Conservation (phyloP, 2,888 invertebrate species). For the Xanthorhoe spadicearia region DNA sequence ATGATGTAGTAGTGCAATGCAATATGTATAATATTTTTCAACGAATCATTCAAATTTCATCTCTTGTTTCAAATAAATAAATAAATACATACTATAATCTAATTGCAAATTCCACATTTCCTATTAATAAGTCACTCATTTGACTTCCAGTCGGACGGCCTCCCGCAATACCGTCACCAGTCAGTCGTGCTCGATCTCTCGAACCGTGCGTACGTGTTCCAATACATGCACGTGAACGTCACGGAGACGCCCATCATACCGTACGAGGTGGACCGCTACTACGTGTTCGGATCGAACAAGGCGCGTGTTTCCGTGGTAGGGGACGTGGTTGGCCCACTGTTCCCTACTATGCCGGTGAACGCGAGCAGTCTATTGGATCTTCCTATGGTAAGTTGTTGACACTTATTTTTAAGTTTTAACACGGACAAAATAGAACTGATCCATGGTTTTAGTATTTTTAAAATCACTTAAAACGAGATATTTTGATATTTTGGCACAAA, state of each 20-base stretch:
- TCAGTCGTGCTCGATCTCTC: constrained; percentile 96
- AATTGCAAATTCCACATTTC: too few relatives aligned
- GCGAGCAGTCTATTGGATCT: constrained; percentile 91
- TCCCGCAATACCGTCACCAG: constrained; percentile 96
- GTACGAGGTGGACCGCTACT: constrained; percentile 92
- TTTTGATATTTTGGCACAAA: too few relatives aligned
- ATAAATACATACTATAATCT: too few relatives aligned
- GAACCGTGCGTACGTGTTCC: constrained; percentile 95
- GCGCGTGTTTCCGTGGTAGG: constrained; percentile 94
- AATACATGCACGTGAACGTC: constrained; percentile 97
- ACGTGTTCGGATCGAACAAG: constrained; percentile 96
- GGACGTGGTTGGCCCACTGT: constrained; percentile 96
- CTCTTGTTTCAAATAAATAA: too few relatives aligned
- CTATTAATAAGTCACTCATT: not conserved
- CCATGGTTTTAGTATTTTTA: too few relatives aligned
- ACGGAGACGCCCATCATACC: constrained; percentile 97
- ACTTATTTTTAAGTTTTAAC: not conserved
- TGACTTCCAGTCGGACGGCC: constrained; percentile 89
- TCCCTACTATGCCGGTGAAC: constrained; percentile 96
- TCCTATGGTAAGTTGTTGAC: constrained; percentile 87
- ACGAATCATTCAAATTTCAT: too few relatives aligned
- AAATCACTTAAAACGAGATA: too few relatives aligned
- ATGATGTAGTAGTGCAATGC: too few relatives aligned
- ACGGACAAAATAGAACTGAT: too few relatives aligned
- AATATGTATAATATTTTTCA: too few relatives aligned